Percentiles rank a stretch among this genome's conserved stretches.
phyloP scores from a whole-genome alignment of 2,888 invertebrate species.

The Meliscaeva auricollis region DNA sequence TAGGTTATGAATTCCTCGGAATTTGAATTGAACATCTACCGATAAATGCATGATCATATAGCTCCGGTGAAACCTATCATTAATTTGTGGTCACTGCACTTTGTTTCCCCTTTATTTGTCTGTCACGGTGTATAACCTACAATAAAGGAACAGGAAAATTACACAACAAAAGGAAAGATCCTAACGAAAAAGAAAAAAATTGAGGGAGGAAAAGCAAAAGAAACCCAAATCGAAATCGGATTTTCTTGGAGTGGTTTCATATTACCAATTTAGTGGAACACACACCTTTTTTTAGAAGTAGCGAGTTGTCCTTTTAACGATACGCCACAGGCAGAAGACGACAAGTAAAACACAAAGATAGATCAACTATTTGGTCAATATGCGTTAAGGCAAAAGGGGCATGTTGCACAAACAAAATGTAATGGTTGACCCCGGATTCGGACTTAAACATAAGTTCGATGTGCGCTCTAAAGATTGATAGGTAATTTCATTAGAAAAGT shows the following conservation, averaged over 20 bases:
- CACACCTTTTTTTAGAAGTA: constrained; percentile 50
- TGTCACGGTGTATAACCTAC: constrained; percentile 56
- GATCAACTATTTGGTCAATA: constrained; percentile 12
- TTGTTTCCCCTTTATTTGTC: constrained; percentile 57
- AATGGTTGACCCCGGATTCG: constrained; percentile 33
- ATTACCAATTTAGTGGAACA: constrained; percentile 74
- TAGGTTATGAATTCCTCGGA: constrained; percentile 58
- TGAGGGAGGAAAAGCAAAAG: too few species aligned
- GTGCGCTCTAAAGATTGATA: constrained; percentile 23
- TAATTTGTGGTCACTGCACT: constrained; percentile 74
- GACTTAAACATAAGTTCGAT: constrained; percentile 19
- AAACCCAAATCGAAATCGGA: constrained; percentile 56
- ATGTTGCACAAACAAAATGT: constrained; percentile 24
- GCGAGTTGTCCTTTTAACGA: constrained; percentile 65
- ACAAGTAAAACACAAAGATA: constrained; percentile 35
- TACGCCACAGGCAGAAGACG: constrained; percentile 14
- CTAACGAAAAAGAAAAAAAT: constrained; percentile 27
- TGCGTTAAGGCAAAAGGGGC: neutral
- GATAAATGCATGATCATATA: constrained; percentile 51
- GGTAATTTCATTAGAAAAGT: constrained; percentile 40
- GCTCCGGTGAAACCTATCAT: constrained; percentile 60
- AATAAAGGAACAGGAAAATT: constrained; percentile 50
- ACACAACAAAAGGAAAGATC: constrained; percentile 43
- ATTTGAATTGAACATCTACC: constrained; percentile 43
- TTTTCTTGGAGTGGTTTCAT: constrained; percentile 69